Percentiles rank a stretch among this genome's conserved stretches.
phyloP scores from a whole-genome alignment of 2,888 invertebrate genomes.

The Phyllotreta cruciferae region DNA sequence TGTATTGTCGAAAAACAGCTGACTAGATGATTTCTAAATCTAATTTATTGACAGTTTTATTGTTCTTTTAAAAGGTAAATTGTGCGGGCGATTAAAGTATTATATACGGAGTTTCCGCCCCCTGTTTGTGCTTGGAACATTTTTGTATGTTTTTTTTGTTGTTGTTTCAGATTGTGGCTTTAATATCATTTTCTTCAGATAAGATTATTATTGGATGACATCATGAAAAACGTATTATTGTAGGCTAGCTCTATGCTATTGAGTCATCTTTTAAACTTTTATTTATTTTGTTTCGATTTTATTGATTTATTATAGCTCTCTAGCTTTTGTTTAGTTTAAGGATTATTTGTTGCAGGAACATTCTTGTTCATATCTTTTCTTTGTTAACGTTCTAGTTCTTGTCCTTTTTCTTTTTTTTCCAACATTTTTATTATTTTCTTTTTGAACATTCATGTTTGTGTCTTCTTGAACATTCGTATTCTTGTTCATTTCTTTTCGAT shows the following conservation, averaged over 20 bases:
- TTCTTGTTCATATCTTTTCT: too few species aligned
- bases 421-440: too few species aligned
- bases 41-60: not conserved
- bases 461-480: too few species aligned
- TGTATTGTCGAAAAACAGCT: too few species aligned
- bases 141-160: not conserved
- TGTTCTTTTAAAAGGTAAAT: not conserved
- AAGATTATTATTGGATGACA: constrained; percentile 14
- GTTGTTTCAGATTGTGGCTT: not conserved
- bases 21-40: too few species aligned
- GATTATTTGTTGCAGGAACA: too few species aligned
- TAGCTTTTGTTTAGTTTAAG: too few species aligned
- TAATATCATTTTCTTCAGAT: constrained; percentile 6
- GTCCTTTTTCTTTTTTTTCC: too few species aligned
- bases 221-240: constrained; percentile 26
- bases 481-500: too few species aligned
- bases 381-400: too few species aligned
- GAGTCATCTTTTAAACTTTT: constrained; percentile 15
- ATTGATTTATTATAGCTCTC: too few species aligned
- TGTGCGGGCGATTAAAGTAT: not conserved
- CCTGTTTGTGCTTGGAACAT: not conserved
- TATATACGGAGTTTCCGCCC: not conserved
- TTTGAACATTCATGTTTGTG: too few species aligned
- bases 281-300: not conserved
- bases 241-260: constrained; percentile 10